Evolutionary conservation across 2,113 vertebrate genomes (phyloP).

Genomic region (Ceuthmochares aereus): DNA sequence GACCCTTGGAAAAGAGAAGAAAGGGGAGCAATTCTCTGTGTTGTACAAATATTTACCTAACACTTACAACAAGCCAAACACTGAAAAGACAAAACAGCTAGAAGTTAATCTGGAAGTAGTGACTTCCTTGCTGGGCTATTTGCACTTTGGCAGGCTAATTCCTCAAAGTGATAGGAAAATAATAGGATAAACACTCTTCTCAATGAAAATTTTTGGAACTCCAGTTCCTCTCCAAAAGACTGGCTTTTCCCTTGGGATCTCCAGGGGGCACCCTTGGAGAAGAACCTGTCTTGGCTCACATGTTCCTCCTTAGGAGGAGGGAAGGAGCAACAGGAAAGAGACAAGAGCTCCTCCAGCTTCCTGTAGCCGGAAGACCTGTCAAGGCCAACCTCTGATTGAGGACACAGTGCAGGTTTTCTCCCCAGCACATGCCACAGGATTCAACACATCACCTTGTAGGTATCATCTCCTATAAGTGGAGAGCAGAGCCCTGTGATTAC

Average conservation of each 20-base stretch:
- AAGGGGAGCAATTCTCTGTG: neutral
- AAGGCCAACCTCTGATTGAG: neutral
- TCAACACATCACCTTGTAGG: neutral
- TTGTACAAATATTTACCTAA: conserved; percentile 60
- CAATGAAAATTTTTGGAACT: neutral
- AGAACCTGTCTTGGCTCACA: neutral
- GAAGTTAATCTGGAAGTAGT: neutral
- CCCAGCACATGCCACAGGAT: neutral
- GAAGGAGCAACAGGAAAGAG: neutral
- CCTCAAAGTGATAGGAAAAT: neutral
- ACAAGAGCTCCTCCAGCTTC: neutral
- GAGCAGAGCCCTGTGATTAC: neutral
- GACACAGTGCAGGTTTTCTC: neutral
- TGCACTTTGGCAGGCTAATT: neutral
- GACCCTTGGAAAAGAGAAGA: conserved; percentile 41
- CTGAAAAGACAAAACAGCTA: neutral
- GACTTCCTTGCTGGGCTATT: conserved; percentile 10
- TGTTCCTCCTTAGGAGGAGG: neutral
- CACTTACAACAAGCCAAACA: neutral
- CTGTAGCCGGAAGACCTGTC: neutral
- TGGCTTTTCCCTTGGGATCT: neutral
- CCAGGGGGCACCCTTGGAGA: neutral
- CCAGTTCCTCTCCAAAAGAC: neutral
- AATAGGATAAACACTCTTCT: neutral
- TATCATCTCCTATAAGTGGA: neutral